Evolutionary conservation across 2,797 vertebrate species (phyloP), one percentile per base, ranked within the genome.

Genomic region (Channa striata): DNA sequence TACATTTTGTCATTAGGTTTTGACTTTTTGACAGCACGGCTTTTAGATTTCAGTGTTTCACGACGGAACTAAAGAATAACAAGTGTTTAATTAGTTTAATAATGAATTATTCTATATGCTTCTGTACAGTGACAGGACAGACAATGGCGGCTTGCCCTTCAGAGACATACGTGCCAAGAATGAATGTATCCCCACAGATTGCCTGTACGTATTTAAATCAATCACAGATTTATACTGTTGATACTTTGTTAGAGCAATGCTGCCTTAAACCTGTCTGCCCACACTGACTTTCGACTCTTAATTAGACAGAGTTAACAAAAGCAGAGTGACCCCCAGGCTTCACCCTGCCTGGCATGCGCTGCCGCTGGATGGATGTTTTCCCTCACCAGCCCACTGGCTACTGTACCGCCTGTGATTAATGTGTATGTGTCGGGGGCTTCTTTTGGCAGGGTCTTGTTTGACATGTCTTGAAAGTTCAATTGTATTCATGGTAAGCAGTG

Each of bases 401-500:
- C 25, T 30, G 25, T 30, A 30, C 80, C 82, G 79, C 77, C 63
- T 87, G 89, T 95, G 93, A 94, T 94, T 94, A 94, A 95, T 94
- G 92, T 88, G 88, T 87, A 73, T 79, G 57, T 89, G 89, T 89
- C 70, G 54, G 69, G 57, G 85, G 88, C 87, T 92, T 87, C 90
- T 93, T 94, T 91, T 93, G 89, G 90, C 90, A 90, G 89, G 89
- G 91, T 91, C 89, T 93, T 89, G 84, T 93, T 92, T 92, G 93
- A 93, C 91, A 70, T 92, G 93, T 95, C 91, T 92, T 83, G 85
- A 93, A 95, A 95, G 93, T 96, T 95, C 90, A 93, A 94, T 94
- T 94, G 94, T 90, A 93, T 93, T 95, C 94, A 94, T 93, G 90
- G 83, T 88, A 92, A 93, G 92, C 89, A 91, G 90, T 85, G 78